Percentiles rank a stretch among this genome's conserved stretches.
These are phyloP conservation scores for Cepaea nemoralis DNA, from an alignment of 1,140 invertebrate genomes.

Conservation along the genomic window DNA sequence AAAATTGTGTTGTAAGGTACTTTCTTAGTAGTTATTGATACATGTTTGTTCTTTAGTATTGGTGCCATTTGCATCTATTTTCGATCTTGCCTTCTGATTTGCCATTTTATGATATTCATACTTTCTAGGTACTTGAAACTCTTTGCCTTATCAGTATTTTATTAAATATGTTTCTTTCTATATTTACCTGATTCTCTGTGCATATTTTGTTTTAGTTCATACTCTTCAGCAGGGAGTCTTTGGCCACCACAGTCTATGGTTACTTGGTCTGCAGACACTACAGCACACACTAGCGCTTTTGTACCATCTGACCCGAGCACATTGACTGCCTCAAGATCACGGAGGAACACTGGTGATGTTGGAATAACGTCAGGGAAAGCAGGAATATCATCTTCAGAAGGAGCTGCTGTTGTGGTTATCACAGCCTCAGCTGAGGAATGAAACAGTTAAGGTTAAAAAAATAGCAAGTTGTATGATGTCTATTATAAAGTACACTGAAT, in stretches of 20 bases:
- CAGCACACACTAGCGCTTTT: conserved; percentile 22
- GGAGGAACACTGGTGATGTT: conserved; percentile 17
- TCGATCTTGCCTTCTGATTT: no score
- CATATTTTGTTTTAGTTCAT: background rate
- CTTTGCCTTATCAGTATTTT: no score
- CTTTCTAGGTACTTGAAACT: no score
- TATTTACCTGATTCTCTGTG: conserved; percentile 10
- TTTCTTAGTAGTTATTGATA: no score
- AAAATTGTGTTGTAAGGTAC: no score
- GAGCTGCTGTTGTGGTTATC: background rate
- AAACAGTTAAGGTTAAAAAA: background rate
- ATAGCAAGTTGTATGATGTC: no score
- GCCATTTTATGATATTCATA: no score
- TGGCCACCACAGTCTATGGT: conserved; percentile 16
- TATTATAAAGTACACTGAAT: no score
- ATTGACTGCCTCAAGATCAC: background rate
- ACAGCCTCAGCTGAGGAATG: conserved; percentile 22
- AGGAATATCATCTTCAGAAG: background rate
- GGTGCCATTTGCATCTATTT: no score
- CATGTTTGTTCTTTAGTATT: no score
- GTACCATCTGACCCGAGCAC: background rate
- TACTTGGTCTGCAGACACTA: conserved; percentile 19
- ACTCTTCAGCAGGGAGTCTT: conserved; percentile 1
- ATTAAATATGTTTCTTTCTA: background rate
- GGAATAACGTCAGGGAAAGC: conserved; percentile 40